Evolutionary conservation across 1,140 invertebrate species (phyloP).

Genomic region (Xylocopa sonorina): DNA sequence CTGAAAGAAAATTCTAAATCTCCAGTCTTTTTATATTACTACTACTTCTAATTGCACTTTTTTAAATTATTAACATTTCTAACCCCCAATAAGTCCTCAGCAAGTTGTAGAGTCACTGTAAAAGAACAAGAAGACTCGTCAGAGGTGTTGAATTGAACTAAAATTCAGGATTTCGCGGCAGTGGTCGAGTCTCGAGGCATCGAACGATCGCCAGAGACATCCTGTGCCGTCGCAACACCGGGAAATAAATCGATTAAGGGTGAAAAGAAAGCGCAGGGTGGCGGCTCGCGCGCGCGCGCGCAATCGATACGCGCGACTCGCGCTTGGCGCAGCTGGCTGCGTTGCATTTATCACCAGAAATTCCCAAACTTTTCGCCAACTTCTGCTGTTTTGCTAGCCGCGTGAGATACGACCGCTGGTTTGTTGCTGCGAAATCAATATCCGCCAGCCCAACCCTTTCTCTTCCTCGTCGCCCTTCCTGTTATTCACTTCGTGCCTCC

Average conservation of each 20-base stretch:
- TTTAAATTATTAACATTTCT: no score
- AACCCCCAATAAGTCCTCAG: no score
- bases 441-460: slow-evolving; percentile 37
- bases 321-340: slow-evolving; percentile 36
- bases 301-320: slow-evolving; percentile 34
- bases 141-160: no score
- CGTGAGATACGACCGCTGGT: slow-evolving; percentile 62
- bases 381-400: slow-evolving; percentile 39
- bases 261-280: slow-evolving; percentile 14
- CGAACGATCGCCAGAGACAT: no score
- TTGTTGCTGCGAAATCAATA: slow-evolving; percentile 73
- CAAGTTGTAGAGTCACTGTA: no score
- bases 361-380: slow-evolving; percentile 40
- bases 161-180: slow-evolving; percentile 13
- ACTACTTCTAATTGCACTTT: no score
- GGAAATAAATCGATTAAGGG: slow-evolving; percentile 50
- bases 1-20: no score
- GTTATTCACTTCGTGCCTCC: not conserved
- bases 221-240: slow-evolving; percentile 24
- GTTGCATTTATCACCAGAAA: slow-evolving; percentile 48
- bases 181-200: not conserved
- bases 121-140: no score
- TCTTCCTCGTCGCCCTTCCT: slow-evolving; percentile 22
- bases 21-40: no score
- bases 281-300: no score